Conservation (phyloP, 2,888 invertebrate genomes). For the Caenorhabditis sp. region DNA sequence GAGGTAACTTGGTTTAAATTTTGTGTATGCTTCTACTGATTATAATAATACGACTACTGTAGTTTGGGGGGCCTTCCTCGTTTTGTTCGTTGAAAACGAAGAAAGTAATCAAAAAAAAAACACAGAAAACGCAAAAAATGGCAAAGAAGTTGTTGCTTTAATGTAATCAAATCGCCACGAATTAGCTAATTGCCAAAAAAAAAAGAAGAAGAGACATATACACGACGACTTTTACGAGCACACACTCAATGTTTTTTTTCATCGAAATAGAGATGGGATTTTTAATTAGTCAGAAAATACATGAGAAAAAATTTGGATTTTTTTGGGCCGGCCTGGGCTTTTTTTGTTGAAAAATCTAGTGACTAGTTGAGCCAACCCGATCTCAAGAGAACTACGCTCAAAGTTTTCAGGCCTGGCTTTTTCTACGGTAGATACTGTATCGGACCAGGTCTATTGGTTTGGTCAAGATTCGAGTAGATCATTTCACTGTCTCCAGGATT, state of each 20-base stretch:
- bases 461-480: too few relatives aligned
- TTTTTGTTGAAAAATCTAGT: too few relatives aligned
- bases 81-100: background rate
- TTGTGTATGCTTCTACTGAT: background rate
- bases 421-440: too few relatives aligned
- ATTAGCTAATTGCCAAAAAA: slow-evolving; percentile 25
- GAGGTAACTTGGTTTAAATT: slow-evolving; percentile 1
- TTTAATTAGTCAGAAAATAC: background rate
- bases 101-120: background rate
- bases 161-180: slow-evolving; percentile 16
- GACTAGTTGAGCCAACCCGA: too few relatives aligned
- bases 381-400: too few relatives aligned
- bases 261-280: too few relatives aligned
- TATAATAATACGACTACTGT: slow-evolving; percentile 42
- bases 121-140: too few relatives aligned
- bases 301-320: too few relatives aligned
- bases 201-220: background rate
- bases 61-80: background rate
- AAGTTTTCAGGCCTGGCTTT: too few relatives aligned
- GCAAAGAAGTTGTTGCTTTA: slow-evolving; percentile 3
- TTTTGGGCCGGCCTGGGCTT: too few relatives aligned
- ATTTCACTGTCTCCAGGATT: too few relatives aligned
- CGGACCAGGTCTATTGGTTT: too few relatives aligned
- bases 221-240: background rate
- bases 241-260: background rate